Evolutionary conservation across 2,113 vertebrate species (phyloP).

Genomic region (Chaenogobius annularis): DNA sequence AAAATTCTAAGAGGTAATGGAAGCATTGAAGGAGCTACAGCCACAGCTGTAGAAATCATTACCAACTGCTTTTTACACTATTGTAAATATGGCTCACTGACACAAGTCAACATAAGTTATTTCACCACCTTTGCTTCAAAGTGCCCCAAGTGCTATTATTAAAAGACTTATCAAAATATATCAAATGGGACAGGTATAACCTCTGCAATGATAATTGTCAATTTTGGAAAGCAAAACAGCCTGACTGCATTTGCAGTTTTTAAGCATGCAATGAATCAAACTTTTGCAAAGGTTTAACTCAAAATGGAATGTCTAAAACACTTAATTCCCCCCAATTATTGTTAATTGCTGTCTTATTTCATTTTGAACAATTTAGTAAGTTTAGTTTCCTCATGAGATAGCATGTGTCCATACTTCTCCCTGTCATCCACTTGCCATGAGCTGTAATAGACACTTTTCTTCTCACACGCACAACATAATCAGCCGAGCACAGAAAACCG

Average conservation of each 20-base stretch:
- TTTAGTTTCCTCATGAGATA: conserved; percentile 6
- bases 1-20: not conserved
- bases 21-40: conserved; percentile 24
- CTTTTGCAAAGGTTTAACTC: not conserved
- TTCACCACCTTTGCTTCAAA: not conserved
- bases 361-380: not conserved
- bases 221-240: conserved; percentile 32
- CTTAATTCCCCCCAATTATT: not conserved
- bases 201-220: conserved; percentile 40
- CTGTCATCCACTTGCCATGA: conserved; percentile 49
- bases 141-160: not conserved
- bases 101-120: not conserved
- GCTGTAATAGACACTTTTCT: conserved; percentile 26
- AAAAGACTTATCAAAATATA: not conserved
- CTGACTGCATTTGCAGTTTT: no score
- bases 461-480: conserved; percentile 16
- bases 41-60: conserved; percentile 72
- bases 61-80: not conserved
- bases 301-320: not conserved
- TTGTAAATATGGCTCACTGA: not conserved
- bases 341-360: not conserved
- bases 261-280: not conserved
- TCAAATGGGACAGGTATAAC: conserved; percentile 10
- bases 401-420: conserved; percentile 59
- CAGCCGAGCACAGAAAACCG: not conserved